These are phyloP conservation scores for Marmota flaviventris DNA, from an alignment of 2,113 vertebrate genomes.

Conservation along the genomic window DNA sequence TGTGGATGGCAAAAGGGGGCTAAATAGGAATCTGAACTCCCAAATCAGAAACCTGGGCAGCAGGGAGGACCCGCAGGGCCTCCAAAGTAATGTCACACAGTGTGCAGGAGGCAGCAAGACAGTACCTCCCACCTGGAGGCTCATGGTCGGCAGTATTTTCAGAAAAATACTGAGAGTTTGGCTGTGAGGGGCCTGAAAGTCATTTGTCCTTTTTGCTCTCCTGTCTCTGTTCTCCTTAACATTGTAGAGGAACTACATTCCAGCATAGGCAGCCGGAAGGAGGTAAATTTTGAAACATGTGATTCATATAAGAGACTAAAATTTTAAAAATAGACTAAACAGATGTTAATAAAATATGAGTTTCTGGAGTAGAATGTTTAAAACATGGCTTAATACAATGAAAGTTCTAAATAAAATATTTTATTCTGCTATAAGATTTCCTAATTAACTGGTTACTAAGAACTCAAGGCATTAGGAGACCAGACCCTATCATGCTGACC, in stretches of 20 bases:
- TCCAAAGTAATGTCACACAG: neutral
- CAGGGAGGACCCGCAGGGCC: neutral
- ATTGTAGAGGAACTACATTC: fast-evolving
- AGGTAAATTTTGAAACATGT: neutral
- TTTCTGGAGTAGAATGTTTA: neutral
- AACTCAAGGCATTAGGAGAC: neutral
- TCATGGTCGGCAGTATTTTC: neutral
- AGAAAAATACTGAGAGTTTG: neutral
- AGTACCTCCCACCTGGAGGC: neutral
- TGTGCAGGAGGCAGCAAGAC: neutral
- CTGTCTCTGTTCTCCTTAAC: neutral
- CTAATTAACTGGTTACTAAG: neutral
- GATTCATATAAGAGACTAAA: neutral
- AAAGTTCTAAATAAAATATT: neutral
- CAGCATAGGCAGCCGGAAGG: too few species aligned
- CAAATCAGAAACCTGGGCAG: neutral
- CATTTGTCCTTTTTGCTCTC: neutral
- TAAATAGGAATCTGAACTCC: neutral
- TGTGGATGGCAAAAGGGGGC: neutral
- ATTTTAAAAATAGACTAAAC: neutral
- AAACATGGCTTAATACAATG: neutral
- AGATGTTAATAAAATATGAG: neutral
- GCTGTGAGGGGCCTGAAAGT: fast-evolving
- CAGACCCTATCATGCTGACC: neutral
- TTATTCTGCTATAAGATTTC: neutral